Base-by-base conservation (phyloP, 2,888 invertebrate species). In the Chloroclysta siterata region DNA sequence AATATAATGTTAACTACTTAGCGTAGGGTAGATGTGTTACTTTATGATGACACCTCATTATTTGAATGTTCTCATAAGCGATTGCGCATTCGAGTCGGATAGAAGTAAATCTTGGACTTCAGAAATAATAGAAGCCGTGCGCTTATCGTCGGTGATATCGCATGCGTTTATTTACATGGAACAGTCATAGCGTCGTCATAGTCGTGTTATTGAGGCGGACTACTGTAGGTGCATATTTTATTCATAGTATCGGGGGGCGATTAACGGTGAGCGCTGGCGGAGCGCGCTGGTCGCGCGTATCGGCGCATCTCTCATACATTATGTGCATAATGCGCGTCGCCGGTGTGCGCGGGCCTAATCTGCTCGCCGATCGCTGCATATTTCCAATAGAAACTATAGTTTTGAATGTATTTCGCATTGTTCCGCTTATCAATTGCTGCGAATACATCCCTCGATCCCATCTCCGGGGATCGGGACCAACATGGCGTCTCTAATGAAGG, bases 291-390 rank as follows among this genome's bases (percentile, higher is more conserved):
- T 50, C 47, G 62, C 65, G 59, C 69, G 69, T 68, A 65, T 65
- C 69, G 66, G 60, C 65, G 46, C 67, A 72, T 72, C 72, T 65
- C 70, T 71, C 73, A 73, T 74, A 72, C 73, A 73, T 72, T 64
- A 70, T 72, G 72, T 70, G 72, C 72, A 72, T 72, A 70, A 65
- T 70, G 69, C 57, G 63, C 44, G 60, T 48, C 66, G 62, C 61
- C 60, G 47, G 69, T 65, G 66, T 70, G 69, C 69, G 70, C 46
- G 11, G 44, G 46, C 63, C 71, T 66, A 70, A 71, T 72, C 71
- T 54, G 55, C 28, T 46, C 54, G 58, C 66, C 58, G 36, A 60
- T 63, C 64, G 63, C 62, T 60, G 65, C 63, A 64, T 68, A 68
- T 64, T 69, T 62, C 59, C 58, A 66, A 65, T 66, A 68, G 66